Evolutionary conservation across 2,113 vertebrate genomes (phyloP).

Genomic region (Dunckerocampus dactyliophorus): DNA sequence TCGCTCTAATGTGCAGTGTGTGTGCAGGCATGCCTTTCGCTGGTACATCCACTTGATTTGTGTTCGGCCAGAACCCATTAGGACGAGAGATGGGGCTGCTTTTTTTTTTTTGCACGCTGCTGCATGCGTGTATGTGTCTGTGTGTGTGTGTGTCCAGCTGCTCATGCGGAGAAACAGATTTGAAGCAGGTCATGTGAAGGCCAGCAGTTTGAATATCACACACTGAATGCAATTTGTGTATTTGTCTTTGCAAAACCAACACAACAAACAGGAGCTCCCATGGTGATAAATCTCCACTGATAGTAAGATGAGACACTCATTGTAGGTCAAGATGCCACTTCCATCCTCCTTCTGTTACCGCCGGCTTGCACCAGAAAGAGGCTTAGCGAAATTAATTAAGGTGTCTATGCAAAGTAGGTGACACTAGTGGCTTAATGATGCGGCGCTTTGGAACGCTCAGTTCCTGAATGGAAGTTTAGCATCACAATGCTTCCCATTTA

Average conservation of each 20-base stretch:
- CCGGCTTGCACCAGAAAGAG: neutral
- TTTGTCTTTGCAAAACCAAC: neutral
- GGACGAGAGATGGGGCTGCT: slow-evolving; percentile 16
- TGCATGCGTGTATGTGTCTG: neutral
- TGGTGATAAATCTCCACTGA: neutral
- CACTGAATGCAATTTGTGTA: neutral
- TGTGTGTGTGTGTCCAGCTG: slow-evolving; percentile 10
- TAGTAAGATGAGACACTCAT: slow-evolving; percentile 7
- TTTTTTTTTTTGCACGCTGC: no score
- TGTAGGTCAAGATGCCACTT: slow-evolving; percentile 5
- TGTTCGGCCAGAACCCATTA: slow-evolving; percentile 28
- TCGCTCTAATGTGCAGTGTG: slow-evolving; percentile 29
- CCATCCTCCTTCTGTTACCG: no score
- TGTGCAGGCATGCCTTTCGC: slow-evolving; percentile 20
- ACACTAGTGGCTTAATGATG: neutral
- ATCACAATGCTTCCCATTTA: neutral
- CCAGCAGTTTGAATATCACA: neutral
- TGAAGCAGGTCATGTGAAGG: slow-evolving; percentile 6
- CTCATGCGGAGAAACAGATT: slow-evolving; percentile 10
- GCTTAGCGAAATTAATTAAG: slow-evolving; percentile 5
- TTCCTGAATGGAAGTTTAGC: neutral
- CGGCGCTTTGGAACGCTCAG: neutral
- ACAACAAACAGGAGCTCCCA: neutral
- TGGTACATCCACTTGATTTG: slow-evolving; percentile 40
- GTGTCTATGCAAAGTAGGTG: neutral